Evolutionary conservation across 2,797 vertebrate species (phyloP).

Genomic region (Cyprinella venusta): DNA sequence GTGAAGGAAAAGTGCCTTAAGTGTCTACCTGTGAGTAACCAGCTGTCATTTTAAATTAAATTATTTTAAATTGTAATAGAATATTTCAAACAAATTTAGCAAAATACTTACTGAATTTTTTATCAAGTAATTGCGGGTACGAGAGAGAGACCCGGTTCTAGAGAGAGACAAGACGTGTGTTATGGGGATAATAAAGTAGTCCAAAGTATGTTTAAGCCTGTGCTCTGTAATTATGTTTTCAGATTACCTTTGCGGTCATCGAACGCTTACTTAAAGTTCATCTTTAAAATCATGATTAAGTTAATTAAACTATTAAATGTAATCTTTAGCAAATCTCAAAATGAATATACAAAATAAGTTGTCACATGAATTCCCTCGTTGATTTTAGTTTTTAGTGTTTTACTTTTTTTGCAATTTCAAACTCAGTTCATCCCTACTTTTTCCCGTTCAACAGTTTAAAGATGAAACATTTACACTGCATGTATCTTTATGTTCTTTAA

Average conservation of each 20-base stretch:
- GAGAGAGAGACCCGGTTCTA: background rate
- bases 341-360: background rate
- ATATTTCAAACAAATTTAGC: too few species aligned
- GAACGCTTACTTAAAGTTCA: background rate
- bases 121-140: background rate
- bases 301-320: background rate
- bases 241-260: background rate
- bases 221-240: background rate
- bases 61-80: background rate
- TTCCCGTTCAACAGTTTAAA: background rate
- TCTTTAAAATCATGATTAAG: background rate
- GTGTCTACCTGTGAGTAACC: background rate
- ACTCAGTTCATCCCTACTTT: background rate
- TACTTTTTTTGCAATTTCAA: background rate
- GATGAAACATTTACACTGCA: background rate
- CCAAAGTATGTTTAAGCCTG: background rate
- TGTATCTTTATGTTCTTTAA: constrained; percentile 61
- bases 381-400: background rate
- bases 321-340: background rate
- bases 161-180: background rate
- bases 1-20: background rate
- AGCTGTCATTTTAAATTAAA: constrained; percentile 2
- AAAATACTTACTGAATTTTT: too few species aligned
- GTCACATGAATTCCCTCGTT: background rate
- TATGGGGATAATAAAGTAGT: background rate